phyloP scores from a whole-genome alignment of 2,888 invertebrate genomes.

The Melanostoma scalare region DNA sequence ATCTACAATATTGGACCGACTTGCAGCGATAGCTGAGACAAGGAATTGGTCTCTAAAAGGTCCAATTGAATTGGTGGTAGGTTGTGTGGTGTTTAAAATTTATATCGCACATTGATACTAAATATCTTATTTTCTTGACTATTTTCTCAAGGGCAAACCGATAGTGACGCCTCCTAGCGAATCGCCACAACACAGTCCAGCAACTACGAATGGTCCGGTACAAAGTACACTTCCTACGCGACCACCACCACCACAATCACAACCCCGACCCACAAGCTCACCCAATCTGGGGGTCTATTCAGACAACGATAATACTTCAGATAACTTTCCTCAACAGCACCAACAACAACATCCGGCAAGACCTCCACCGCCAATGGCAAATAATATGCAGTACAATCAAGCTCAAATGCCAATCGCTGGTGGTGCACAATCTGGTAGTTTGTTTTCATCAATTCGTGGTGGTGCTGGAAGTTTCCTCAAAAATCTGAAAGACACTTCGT shows the following conservation, averaged over 20 bases:
- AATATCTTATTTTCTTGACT: background rate
- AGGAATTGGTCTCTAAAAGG: conserved; percentile 91
- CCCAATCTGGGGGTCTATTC: conserved; percentile 58
- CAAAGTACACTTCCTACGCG: conserved; percentile 53
- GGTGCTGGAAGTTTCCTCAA: conserved; percentile 96
- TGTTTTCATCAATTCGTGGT: conserved; percentile 93
- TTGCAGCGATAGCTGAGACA: conserved; percentile 94
- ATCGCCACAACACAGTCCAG: conserved; percentile 71
- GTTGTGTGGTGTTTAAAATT: background rate
- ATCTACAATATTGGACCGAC: conserved; percentile 90
- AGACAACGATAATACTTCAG: conserved; percentile 42
- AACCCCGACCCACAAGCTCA: conserved; percentile 67
- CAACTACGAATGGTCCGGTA: conserved; percentile 57
- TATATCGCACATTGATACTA: background rate
- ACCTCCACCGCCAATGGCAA: conserved; percentile 64
- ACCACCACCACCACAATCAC: conserved; percentile 72
- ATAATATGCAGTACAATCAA: conserved; percentile 52
- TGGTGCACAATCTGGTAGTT: conserved; percentile 82
- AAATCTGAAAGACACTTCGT: conserved; percentile 97
- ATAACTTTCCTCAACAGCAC: conserved; percentile 58
- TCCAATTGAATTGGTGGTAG: conserved; percentile 83
- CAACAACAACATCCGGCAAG: conserved; percentile 71
- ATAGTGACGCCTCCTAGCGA: conserved; percentile 78
- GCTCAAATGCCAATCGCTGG: conserved; percentile 65
- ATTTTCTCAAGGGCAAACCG: conserved; percentile 76